These are phyloP conservation scores for Barbus barbus DNA, from an alignment of 2,113 vertebrate species.

Conservation along the genomic window DNA sequence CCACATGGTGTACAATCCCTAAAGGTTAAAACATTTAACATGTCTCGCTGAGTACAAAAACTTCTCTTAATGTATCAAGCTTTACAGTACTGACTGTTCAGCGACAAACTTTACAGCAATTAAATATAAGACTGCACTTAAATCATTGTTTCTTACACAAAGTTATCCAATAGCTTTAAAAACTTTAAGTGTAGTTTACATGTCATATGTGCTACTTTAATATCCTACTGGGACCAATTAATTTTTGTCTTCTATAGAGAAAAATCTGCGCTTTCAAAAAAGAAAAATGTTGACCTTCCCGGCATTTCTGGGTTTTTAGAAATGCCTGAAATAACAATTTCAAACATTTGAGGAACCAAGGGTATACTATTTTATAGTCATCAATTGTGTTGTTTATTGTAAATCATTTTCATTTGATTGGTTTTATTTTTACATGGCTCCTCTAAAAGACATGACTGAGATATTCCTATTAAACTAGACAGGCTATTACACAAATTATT, in stretches of 20 bases:
- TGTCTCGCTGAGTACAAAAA: background rate
- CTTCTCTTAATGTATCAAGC: background rate
- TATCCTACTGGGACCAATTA: background rate
- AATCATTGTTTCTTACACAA: background rate
- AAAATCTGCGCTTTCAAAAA: background rate
- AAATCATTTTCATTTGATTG: background rate
- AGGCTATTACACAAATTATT: background rate
- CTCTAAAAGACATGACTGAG: background rate
- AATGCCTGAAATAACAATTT: background rate
- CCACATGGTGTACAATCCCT: background rate
- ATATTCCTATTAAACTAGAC: background rate
- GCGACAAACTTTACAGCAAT: no score
- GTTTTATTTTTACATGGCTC: background rate
- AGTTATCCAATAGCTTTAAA: background rate
- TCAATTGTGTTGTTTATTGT: background rate
- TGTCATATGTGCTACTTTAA: background rate
- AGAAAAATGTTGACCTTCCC: background rate
- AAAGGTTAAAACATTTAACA: background rate
- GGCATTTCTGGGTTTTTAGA: background rate
- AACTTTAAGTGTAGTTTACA: background rate
- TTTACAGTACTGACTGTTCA: background rate
- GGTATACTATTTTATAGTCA: background rate
- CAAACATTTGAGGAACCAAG: background rate
- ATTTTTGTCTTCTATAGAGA: background rate
- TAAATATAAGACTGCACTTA: background rate